Percentiles rank a stretch among this genome's conserved stretches.
phyloP scores from a whole-genome alignment of 2,888 invertebrate species.

The Andrena fulva region DNA sequence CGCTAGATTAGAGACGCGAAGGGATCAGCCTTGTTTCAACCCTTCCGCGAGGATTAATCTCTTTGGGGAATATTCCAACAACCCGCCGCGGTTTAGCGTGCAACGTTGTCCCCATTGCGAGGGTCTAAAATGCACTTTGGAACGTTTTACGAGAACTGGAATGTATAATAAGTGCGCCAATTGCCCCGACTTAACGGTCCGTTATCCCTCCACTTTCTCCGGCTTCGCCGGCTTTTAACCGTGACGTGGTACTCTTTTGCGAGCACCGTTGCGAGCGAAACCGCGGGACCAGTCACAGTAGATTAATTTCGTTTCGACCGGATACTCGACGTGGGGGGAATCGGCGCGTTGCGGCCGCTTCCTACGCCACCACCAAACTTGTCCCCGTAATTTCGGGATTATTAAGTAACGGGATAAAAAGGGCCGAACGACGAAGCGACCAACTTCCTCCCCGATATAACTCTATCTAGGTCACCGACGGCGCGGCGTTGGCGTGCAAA shows the following conservation, averaged over 20 bases:
- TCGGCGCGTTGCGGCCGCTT: neutral
- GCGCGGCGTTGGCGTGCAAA: constrained; percentile 8
- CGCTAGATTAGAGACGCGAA: constrained; percentile 56
- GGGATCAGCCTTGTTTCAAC: constrained; percentile 58
- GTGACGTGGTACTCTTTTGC: neutral
- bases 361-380: neutral
- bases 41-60: constrained; percentile 58
- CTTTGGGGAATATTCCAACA: constrained; percentile 58
- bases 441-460: constrained; percentile 21
- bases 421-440: neutral
- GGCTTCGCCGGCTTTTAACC: neutral
- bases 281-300: neutral
- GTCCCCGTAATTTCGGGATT: constrained; percentile 10
- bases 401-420: constrained; percentile 6
- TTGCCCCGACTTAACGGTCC: constrained; percentile 41
- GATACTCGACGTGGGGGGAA: constrained; percentile 7
- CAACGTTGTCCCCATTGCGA: constrained; percentile 12
- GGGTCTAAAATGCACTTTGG: constrained; percentile 53
- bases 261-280: constrained; percentile 10
- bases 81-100: constrained; percentile 14
- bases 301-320: constrained; percentile 20
- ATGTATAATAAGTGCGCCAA: constrained; percentile 16
- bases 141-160: constrained; percentile 21
- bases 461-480: constrained; percentile 12
- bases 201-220: constrained; percentile 19